phyloP scores from a whole-genome alignment of 2,888 invertebrate species.

The Metellina segmentata region DNA sequence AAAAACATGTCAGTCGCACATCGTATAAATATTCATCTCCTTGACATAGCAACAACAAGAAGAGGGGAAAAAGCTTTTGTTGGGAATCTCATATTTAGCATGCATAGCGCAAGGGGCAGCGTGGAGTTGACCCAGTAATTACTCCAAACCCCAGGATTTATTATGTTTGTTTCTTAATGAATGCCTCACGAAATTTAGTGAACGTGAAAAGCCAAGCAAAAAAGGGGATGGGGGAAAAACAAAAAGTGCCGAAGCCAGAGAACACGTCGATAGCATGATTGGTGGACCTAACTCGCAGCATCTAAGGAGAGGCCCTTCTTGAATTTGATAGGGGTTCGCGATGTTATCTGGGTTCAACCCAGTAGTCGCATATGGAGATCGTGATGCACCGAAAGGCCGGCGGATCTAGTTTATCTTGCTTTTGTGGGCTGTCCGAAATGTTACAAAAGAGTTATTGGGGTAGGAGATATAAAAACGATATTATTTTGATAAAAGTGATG shows the following conservation, averaged over 20 bases:
- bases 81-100: constrained; percentile 26
- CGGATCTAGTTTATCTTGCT: constrained; percentile 30
- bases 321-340: constrained; percentile 3
- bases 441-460: constrained; percentile 29
- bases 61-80: constrained; percentile 29
- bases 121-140: constrained; percentile 50
- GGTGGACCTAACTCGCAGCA: constrained; percentile 10
- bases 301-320: not conserved
- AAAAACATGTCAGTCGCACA: constrained; percentile 58
- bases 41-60: constrained; percentile 4
- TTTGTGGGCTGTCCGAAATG: not conserved
- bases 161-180: constrained; percentile 54
- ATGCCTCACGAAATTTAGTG: constrained; percentile 43
- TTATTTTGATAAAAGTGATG: constrained; percentile 60
- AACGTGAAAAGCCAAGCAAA: constrained; percentile 29
- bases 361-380: constrained; percentile 23
- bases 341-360: constrained; percentile 23
- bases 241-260: not conserved
- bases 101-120: constrained; percentile 18
- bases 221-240: not conserved
- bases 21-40: constrained; percentile 62
- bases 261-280: constrained; percentile 54
- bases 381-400: constrained; percentile 2
- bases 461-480: constrained; percentile 33
- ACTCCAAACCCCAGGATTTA: constrained; percentile 43